Conservation (phyloP, 1,140 invertebrate species). For the Odontomachus brunneus region DNA sequence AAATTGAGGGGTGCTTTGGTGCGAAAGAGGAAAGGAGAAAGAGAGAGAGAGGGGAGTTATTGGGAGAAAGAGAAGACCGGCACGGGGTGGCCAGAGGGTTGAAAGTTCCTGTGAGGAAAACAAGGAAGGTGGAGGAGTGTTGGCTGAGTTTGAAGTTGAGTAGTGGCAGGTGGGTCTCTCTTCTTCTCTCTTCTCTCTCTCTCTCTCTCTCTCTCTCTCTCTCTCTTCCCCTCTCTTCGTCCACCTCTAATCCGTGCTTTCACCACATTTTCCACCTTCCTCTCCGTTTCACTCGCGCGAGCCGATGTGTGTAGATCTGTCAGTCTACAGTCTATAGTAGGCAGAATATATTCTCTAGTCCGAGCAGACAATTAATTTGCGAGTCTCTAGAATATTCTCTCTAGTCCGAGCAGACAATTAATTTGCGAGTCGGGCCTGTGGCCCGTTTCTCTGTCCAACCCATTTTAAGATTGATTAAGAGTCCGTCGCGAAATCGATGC, state of each 20-base stretch:
- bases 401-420: constrained; percentile 71
- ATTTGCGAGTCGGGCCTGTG: constrained; percentile 70
- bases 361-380: constrained; percentile 76
- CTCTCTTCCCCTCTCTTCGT: background rate
- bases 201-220: background rate
- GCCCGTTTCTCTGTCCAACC: constrained; percentile 62
- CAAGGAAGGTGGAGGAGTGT: constrained; percentile 44
- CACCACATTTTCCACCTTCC: background rate
- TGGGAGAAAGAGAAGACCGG: constrained; percentile 10
- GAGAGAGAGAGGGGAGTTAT: background rate
- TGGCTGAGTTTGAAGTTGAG: constrained; percentile 71
- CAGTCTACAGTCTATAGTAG: background rate
- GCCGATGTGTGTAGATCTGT: background rate
- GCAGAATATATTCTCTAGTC: constrained; percentile 11
- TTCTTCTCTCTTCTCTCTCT: background rate
- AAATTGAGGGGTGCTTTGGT: constrained; percentile 71
- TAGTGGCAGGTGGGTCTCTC: constrained; percentile 61
- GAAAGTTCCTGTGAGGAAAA: constrained; percentile 58
- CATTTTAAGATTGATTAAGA: constrained; percentile 76
- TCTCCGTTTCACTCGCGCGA: background rate
- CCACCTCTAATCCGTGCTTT: background rate
- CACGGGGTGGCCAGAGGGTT: constrained; percentile 44
- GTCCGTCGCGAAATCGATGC: constrained; percentile 57
- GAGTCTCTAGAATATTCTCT: constrained; percentile 9
- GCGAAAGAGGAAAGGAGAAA: constrained; percentile 10